These are phyloP conservation scores for Lycocorax pyrrhopterus DNA, from an alignment of 2,113 vertebrate genomes.

Conservation along the genomic window DNA sequence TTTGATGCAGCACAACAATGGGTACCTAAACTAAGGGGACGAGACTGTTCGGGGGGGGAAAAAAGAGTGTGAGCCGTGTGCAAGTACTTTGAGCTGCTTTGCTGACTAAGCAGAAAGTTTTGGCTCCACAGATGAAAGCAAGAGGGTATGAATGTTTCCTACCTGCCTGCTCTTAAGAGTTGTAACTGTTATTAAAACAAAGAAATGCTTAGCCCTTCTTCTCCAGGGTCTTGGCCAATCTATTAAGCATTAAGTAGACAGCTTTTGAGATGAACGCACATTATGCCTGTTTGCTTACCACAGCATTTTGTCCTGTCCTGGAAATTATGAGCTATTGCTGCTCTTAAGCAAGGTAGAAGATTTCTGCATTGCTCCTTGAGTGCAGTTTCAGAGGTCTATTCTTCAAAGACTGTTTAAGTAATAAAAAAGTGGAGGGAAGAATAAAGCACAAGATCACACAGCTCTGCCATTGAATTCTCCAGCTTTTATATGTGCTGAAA, in stretches of 20 bases:
- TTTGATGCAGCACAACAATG: background rate
- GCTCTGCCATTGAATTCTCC: background rate
- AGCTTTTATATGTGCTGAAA: background rate
- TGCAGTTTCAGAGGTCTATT: background rate
- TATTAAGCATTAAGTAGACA: background rate
- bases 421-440: background rate
- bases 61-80: background rate
- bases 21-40: background rate
- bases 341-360: background rate
- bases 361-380: background rate
- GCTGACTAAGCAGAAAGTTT: background rate
- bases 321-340: background rate
- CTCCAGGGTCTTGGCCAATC: background rate
- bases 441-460: background rate
- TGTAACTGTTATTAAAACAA: background rate
- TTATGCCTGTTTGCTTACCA: background rate
- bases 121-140: background rate
- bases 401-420: background rate
- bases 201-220: background rate
- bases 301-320: background rate
- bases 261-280: background rate
- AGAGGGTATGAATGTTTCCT: background rate
- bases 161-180: background rate
- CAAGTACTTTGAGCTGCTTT: background rate
- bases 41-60: background rate